Evolutionary conservation across 1,140 invertebrate species (phyloP).

Genomic region (Drosophila orena): DNA sequence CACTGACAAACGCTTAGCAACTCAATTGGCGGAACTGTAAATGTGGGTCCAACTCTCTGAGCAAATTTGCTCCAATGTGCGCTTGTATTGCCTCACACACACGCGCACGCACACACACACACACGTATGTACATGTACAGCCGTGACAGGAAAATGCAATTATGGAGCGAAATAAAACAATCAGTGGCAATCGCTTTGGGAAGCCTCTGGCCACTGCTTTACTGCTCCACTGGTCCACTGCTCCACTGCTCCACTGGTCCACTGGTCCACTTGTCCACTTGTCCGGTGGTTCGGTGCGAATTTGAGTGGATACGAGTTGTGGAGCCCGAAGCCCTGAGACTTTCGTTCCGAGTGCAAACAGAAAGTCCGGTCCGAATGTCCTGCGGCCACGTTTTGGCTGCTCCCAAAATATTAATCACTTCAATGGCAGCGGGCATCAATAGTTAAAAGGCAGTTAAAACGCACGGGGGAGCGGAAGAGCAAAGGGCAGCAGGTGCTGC

Average conservation of each 20-base stretch:
- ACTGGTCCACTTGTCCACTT: too few species aligned
- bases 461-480: constrained; percentile 1
- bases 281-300: not conserved
- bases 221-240: too few species aligned
- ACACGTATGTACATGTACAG: not conserved
- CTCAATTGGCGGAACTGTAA: constrained; percentile 5
- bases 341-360: not conserved
- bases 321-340: not conserved
- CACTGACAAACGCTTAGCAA: constrained; percentile 22
- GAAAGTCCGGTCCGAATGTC: constrained; percentile 10
- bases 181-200: constrained; percentile 49
- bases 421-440: constrained; percentile 61
- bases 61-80: constrained; percentile 1
- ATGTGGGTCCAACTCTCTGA: not conserved
- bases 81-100: constrained; percentile 1
- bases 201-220: constrained; percentile 3
- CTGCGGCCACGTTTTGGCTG: constrained; percentile 22
- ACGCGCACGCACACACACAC: not conserved
- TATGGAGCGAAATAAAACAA: constrained; percentile 69
- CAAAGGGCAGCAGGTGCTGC: constrained; percentile 17
- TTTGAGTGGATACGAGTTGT: not conserved
- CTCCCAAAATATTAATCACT: constrained; percentile 72
- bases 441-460: constrained; percentile 78
- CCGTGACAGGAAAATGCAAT: constrained; percentile 74
- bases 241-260: not conserved